These are phyloP conservation scores for Cacajao melanocephalus DNA, from an alignment of 2,797 vertebrate genomes.

Conservation along the genomic window DNA sequence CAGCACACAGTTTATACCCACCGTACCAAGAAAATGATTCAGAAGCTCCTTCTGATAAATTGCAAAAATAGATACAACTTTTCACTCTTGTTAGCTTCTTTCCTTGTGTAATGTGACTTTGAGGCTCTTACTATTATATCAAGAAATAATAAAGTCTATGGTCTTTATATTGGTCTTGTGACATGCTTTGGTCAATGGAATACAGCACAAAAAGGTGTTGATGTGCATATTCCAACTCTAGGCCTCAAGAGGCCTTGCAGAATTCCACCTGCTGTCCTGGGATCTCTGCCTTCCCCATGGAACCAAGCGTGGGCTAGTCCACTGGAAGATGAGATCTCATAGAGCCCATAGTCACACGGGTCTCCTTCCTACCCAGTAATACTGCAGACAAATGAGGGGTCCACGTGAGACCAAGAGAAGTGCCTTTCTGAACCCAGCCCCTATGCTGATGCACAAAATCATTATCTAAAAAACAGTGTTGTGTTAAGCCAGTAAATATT, in stretches of 20 bases:
- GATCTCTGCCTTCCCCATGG: background rate
- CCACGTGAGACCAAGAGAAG: background rate
- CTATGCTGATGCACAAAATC: rapidly evolving
- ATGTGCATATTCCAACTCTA: background rate
- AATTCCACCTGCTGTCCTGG: background rate
- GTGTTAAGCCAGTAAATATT: background rate
- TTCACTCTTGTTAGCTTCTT: background rate
- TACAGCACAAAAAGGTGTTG: background rate
- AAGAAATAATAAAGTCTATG: background rate
- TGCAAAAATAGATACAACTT: background rate
- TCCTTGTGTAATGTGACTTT: background rate
- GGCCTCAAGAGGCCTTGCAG: background rate
- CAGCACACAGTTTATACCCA: background rate
- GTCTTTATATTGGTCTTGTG: background rate
- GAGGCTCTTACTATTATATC: background rate
- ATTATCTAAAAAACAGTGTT: background rate
- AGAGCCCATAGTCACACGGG: background rate
- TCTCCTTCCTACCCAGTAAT: background rate
- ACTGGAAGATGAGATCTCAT: background rate
- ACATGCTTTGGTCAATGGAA: background rate
- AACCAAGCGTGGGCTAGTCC: background rate
- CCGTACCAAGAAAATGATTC: background rate
- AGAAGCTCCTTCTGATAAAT: background rate
- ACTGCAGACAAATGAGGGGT: rapidly evolving
- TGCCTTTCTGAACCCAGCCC: background rate